These are phyloP conservation scores for Drosophila murphyi DNA, from an alignment of 1,140 invertebrate genomes.

Conservation along the genomic window DNA sequence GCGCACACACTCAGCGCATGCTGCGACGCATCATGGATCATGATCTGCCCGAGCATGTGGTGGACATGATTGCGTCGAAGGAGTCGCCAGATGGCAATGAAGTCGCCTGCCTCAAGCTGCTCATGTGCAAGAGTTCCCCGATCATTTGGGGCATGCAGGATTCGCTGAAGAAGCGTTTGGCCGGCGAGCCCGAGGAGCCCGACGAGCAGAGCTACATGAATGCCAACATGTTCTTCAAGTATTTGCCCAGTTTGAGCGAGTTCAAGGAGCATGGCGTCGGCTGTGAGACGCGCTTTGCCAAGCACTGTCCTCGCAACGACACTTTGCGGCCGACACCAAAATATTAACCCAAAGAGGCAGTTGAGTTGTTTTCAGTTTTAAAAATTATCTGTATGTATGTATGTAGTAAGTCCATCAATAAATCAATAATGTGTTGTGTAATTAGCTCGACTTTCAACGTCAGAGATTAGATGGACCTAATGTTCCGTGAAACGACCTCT, in stretches of 20 bases:
- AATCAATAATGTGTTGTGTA: conserved; percentile 46
- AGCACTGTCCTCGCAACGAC: conserved; percentile 76
- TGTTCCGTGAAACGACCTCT: conserved; percentile 80
- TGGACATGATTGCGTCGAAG: conserved; percentile 87
- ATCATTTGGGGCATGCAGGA: conserved; percentile 91
- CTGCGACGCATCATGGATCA: conserved; percentile 86
- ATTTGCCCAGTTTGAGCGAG: conserved; percentile 88
- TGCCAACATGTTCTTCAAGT: conserved; percentile 85
- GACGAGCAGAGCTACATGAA: conserved; percentile 71
- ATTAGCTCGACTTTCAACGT: conserved; percentile 33
- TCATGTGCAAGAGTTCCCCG: conserved; percentile 91
- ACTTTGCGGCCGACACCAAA: conserved; percentile 26
- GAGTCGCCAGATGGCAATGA: conserved; percentile 84
- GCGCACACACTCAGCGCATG: conserved; percentile 85
- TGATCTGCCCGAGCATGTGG: conserved; percentile 86
- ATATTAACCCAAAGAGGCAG: conserved; percentile 9
- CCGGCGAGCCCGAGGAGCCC: conserved; percentile 43
- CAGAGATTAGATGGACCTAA: conserved; percentile 55
- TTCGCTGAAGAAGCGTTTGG: conserved; percentile 85
- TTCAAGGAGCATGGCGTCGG: conserved; percentile 87
- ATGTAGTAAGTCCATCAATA: conserved; percentile 45
- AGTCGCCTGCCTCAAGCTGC: conserved; percentile 88
- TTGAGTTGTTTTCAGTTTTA: conserved; percentile 1
- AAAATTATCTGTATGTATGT: conserved; percentile 10
- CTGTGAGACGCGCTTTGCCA: conserved; percentile 88